These are phyloP conservation scores for Ctenodactylus gundi DNA, from an alignment of 2,113 vertebrate genomes.

Conservation along the genomic window DNA sequence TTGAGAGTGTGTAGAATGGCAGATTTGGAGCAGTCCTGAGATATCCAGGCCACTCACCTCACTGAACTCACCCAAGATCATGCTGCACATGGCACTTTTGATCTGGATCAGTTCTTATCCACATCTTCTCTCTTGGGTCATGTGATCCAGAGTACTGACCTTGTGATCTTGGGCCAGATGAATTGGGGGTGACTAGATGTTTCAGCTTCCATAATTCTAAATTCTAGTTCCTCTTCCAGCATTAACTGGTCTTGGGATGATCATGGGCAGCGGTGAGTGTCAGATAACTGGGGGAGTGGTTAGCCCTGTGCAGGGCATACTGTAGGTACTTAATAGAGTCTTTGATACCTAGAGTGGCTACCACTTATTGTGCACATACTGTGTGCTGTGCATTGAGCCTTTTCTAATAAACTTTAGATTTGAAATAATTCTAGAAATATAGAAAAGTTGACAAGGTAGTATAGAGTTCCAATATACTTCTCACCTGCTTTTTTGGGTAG, in stretches of 20 bases:
- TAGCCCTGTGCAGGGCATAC: not conserved
- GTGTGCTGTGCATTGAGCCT: not conserved
- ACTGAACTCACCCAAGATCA: not conserved
- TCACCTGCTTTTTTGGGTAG: not conserved
- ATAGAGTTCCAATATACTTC: not conserved
- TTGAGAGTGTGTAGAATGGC: not conserved
- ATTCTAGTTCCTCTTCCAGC: conserved; percentile 12
- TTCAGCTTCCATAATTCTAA: not conserved
- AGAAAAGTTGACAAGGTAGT: not conserved
- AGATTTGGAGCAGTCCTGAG: not conserved
- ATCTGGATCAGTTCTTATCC: too few relatives aligned
- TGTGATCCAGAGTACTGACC: not conserved
- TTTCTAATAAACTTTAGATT: not conserved
- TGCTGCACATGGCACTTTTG: not conserved
- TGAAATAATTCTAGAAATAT: not conserved
- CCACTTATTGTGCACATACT: not conserved
- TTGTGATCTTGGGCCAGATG: not conserved
- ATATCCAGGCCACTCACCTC: not conserved
- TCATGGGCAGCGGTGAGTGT: not conserved
- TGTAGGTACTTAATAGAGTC: not conserved
- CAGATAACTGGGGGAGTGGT: not conserved
- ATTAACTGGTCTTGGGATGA: not conserved
- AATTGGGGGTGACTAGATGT: not conserved
- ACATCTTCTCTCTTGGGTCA: not conserved
- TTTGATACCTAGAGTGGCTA: not conserved